phyloP scores from a whole-genome alignment of 2,888 invertebrate genomes.

The Tanypteryx hageni region DNA sequence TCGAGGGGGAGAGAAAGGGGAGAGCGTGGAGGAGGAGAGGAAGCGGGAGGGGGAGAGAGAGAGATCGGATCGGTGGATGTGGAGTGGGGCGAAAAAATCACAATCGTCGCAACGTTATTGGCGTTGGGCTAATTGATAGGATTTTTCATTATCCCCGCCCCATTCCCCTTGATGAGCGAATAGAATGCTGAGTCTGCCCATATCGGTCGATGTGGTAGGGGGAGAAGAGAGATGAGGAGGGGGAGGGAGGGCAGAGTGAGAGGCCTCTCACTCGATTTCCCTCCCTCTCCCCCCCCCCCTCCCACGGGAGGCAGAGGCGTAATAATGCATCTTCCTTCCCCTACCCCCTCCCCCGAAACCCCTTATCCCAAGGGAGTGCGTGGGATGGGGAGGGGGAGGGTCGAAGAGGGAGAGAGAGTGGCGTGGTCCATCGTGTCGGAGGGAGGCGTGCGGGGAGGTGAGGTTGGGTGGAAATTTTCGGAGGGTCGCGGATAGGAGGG shows the following conservation, averaged over 20 bases:
- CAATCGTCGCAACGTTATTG: conserved; percentile 39
- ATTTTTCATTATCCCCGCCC: conserved; percentile 48
- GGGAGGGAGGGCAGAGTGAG: neutral
- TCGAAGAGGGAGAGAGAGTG: neutral
- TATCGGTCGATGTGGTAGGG: neutral
- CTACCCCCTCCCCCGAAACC: neutral
- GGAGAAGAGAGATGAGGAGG: neutral
- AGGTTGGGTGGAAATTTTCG: conserved; percentile 35
- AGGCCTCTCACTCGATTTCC: neutral
- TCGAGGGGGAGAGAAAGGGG: neutral
- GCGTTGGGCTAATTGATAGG: conserved; percentile 52
- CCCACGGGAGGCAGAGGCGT: conserved; percentile 19
- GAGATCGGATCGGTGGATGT: neutral
- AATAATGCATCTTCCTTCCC: conserved; percentile 57
- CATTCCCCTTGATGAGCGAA: conserved; percentile 17
- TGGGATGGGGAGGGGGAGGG: neutral
- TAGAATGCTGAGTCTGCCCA: conserved; percentile 45
- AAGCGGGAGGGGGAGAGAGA: neutral
- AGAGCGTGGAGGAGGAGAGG: neutral
- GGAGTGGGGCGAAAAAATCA: neutral
- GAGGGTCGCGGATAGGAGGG: neutral
- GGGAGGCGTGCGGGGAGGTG: neutral
- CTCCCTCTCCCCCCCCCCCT: neutral
- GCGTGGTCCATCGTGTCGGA: neutral
- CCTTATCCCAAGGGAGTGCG: neutral